These are phyloP conservation scores for Chironomus tepperi DNA, from an alignment of 1,140 invertebrate genomes.

Conservation along the genomic window DNA sequence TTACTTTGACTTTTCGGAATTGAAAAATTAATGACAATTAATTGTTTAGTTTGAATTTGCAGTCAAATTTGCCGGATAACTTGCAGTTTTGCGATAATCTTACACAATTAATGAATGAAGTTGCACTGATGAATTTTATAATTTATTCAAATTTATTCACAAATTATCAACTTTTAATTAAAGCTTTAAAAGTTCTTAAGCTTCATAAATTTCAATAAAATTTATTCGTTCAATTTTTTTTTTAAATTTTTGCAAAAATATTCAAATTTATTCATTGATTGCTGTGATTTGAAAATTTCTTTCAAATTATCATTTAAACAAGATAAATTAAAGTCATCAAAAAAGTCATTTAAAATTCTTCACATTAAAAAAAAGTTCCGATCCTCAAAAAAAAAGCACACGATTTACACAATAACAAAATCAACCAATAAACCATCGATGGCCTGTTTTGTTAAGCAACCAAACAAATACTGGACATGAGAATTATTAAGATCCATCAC, in stretches of 20 bases:
- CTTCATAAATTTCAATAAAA: background rate
- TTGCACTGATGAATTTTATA: too few species aligned
- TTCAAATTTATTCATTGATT: background rate
- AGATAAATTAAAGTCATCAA: background rate
- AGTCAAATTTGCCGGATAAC: too few species aligned
- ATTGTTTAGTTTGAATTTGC: too few species aligned
- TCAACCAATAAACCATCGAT: background rate
- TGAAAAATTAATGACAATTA: too few species aligned
- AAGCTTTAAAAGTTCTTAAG: background rate
- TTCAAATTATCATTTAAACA: background rate
- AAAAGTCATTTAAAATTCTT: too few species aligned
- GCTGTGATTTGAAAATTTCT: background rate
- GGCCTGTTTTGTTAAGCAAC: constrained; percentile 6
- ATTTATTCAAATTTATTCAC: too few species aligned
- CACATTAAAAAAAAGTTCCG: background rate
- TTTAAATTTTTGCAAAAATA: background rate
- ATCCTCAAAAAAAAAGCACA: background rate
- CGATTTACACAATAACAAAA: background rate
- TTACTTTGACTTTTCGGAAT: too few species aligned
- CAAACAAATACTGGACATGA: constrained; percentile 12
- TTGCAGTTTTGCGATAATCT: too few species aligned
- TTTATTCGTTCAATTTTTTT: background rate
- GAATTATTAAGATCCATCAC: background rate
- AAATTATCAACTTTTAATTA: background rate
- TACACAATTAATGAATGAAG: too few species aligned